Base-by-base conservation (phyloP, 2,888 invertebrate genomes). In the Vesta saturnalis region DNA sequence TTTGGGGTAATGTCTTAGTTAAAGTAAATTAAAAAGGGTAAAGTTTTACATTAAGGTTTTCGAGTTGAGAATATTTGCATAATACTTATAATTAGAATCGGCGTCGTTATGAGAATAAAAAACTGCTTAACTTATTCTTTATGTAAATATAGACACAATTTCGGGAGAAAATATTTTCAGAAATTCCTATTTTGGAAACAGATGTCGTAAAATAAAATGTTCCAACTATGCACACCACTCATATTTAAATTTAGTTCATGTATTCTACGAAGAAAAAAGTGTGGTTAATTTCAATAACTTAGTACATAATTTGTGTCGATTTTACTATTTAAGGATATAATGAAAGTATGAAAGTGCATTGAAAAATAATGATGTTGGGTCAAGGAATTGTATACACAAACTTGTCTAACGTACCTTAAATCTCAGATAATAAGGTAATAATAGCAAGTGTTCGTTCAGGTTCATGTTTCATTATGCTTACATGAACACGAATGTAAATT, bases 161-260 rank as follows among this genome's bases (percentile, higher is more conserved):
- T 39, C 2, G n/a, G n/a, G 8, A n/a, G 39, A 39, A 8, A 1
- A 12, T 39, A 39, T 39, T 39, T 39, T 39, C 39, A 8, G 39
- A 39, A 39, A 39, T 39, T 39, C 39, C 39, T n/a, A n/a, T 39
- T 6, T 6, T n/a, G 39, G n/a, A 62, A 62, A 21, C 62, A 69
- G 60, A 65, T 65, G 65, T 61, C 61, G 61, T 60, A 60, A 47
- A 18, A 56, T 55, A 69, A 65, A 60, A n/a, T 39, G 19, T 55
- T 62, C 30, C n/a, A n/a, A n/a, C n/a, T n/a, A n/a, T n/a, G n/a
- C n/a, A n/a, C n/a, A n/a, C n/a, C 60, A 68, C 55, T 65, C 64
- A 61, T 57, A 80, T 76, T 72, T 80, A 80, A 39, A 71, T 75
- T 35, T 70, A 71, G 78, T 47, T 66, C 66, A 56, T 59, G 49